A percentile compares a stretch with the other conserved stretches of the same genome.
phyloP scores from a whole-genome alignment of 64 coral and sea anemone species.

The Catalaphyllia jardinei region DNA sequence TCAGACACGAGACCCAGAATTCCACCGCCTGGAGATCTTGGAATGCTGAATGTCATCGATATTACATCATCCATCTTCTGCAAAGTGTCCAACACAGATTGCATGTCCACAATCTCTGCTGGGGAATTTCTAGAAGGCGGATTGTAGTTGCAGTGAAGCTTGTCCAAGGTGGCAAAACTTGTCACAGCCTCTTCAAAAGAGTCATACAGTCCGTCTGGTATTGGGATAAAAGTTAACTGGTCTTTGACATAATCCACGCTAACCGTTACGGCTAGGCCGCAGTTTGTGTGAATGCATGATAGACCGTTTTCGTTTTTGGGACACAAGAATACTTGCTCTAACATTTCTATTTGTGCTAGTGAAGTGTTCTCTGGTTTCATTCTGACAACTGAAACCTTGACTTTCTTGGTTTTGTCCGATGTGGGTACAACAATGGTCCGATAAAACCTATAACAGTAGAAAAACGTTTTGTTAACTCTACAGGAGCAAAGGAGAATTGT shows the following conservation, averaged over 20 bases:
- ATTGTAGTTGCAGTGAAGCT: background rate
- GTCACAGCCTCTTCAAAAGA: conserved; percentile 28
- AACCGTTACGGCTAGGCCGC: conserved; percentile 49
- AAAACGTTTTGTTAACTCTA: background rate
- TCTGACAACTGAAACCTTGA: conserved; percentile 60
- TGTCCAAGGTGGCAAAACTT: conserved; percentile 67
- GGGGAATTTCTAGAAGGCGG: conserved; percentile 10
- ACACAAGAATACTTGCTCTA: conserved; percentile 55
- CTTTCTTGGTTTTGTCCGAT: conserved; percentile 37
- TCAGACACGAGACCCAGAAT: conserved; percentile 35
- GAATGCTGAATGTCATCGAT: conserved; percentile 4
- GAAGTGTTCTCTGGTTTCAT: conserved; percentile 26
- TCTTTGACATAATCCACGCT: conserved; percentile 42
- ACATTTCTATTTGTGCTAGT: conserved; percentile 43
- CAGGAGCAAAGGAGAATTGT: no score
- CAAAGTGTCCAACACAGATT: background rate
- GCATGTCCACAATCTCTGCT: conserved; percentile 6
- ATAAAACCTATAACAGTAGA: conserved; percentile 52
- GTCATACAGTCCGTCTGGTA: conserved; percentile 66
- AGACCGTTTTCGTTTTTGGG: conserved; percentile 43
- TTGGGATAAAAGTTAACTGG: conserved; percentile 60
- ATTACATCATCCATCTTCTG: conserved; percentile 1
- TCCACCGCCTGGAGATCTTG: background rate
- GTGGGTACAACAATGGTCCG: conserved; percentile 65
- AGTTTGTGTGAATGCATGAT: conserved; percentile 20